Evolutionary conservation across 1,140 invertebrate species (phyloP).

Genomic region (Drosophila mojavensis): DNA sequence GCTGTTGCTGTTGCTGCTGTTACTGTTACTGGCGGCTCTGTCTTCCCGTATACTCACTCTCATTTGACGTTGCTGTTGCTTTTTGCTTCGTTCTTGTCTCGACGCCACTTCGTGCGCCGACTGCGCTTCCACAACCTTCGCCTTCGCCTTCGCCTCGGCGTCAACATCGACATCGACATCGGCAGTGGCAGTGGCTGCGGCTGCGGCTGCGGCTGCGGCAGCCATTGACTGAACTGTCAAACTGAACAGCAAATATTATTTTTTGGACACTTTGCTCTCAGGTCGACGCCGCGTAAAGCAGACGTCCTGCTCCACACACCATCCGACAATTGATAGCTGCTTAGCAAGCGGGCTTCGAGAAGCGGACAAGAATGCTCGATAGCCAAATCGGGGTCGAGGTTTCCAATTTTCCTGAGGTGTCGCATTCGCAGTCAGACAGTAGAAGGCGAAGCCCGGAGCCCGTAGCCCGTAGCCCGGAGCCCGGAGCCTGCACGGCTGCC

Average conservation of each 20-base stretch:
- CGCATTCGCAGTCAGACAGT: conserved; percentile 51
- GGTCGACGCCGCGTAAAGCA: conserved; percentile 74
- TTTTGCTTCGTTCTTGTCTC: conserved; percentile 50
- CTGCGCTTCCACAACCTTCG: conserved; percentile 42
- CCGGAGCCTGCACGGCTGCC: conserved; percentile 13
- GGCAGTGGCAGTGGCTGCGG: conserved; percentile 42
- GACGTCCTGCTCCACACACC: conserved; percentile 59
- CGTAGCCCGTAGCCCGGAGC: background rate
- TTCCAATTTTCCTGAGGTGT: conserved; percentile 50
- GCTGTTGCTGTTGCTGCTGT: conserved; percentile 13
- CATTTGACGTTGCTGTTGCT: conserved; percentile 46
- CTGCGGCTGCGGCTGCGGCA: conserved; percentile 39
- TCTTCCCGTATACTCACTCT: conserved; percentile 49
- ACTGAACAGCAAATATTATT: conserved; percentile 82
- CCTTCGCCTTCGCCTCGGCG: conserved; percentile 5
- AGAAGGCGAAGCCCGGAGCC: conserved; percentile 19
- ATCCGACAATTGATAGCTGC: conserved; percentile 48
- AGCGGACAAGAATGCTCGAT: conserved; percentile 3
- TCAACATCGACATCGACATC: background rate
- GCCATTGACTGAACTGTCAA: conserved; percentile 71
- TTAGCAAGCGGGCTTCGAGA: conserved; percentile 16
- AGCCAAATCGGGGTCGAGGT: conserved; percentile 23
- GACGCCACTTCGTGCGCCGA: conserved; percentile 54
- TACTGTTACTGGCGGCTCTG: conserved; percentile 18
- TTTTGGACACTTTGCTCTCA: conserved; percentile 82